Percentiles rank a stretch among this genome's conserved stretches.
phyloP scores from a whole-genome alignment of 64 coral and sea anemone species.

The Montipora capricornis region DNA sequence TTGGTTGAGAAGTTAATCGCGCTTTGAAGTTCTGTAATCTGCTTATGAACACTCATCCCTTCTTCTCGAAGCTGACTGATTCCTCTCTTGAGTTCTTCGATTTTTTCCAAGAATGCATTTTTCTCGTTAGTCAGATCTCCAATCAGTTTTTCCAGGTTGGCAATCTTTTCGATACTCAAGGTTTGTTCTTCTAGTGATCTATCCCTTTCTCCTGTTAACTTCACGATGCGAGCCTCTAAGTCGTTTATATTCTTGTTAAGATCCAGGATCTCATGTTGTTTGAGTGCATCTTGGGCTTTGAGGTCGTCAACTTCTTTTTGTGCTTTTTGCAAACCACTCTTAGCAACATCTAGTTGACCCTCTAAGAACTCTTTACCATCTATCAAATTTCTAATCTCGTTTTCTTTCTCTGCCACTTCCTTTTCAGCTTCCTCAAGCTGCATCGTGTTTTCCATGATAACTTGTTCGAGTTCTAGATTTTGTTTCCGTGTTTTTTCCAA shows the following conservation, averaged over 20 bases:
- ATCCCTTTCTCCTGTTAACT: constrained; percentile 74
- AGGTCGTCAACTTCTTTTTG: constrained; percentile 84
- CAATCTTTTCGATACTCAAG: constrained; percentile 64
- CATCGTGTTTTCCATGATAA: constrained; percentile 85
- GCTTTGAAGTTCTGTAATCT: constrained; percentile 78
- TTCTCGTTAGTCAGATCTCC: constrained; percentile 76
- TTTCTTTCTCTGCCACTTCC: constrained; percentile 84
- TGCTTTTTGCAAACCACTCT: constrained; percentile 64
- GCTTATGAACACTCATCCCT: constrained; percentile 70
- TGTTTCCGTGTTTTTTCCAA: constrained; percentile 79
- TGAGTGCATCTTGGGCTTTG: constrained; percentile 63
- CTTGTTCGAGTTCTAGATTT: constrained; percentile 85
- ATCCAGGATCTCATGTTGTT: constrained; percentile 83
- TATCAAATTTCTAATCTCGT: constrained; percentile 75
- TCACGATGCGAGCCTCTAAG: constrained; percentile 75
- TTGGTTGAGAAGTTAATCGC: constrained; percentile 77
- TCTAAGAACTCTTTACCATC: constrained; percentile 86
- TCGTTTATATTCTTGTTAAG: constrained; percentile 88
- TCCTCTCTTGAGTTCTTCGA: constrained; percentile 80
- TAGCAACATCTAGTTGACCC: constrained; percentile 76
- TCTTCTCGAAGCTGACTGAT: constrained; percentile 72
- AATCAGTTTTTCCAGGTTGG: constrained; percentile 74
- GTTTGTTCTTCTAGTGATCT: constrained; percentile 77
- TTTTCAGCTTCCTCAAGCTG: constrained; percentile 80
- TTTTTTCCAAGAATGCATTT: constrained; percentile 71